A percentile compares a stretch with the other conserved stretches of the same genome.
These are phyloP conservation scores for Perccottus glenii DNA, from an alignment of 2,113 vertebrate species.

Conservation along the genomic window DNA sequence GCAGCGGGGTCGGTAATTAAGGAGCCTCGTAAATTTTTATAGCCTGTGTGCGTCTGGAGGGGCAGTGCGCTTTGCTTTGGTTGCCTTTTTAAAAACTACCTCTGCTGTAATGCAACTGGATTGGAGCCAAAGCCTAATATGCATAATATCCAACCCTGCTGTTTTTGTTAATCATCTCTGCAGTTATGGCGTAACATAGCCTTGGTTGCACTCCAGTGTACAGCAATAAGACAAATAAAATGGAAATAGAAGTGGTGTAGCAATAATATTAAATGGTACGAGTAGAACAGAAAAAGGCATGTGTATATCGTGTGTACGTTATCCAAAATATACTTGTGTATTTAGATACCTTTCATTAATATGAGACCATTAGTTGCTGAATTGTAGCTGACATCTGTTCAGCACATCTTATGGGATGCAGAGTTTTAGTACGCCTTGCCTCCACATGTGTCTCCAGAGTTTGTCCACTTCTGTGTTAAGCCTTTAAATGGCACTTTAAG, in stretches of 20 bases:
- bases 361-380: neutral
- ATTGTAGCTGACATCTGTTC: neutral
- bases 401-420: neutral
- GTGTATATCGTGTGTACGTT: neutral
- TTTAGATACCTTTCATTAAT: neutral
- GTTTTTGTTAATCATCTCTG: conserved; percentile 84
- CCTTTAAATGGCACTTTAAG: neutral
- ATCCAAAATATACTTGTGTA: neutral
- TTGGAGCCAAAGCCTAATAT: conserved; percentile 84
- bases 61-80: conserved; percentile 92
- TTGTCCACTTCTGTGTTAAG: neutral
- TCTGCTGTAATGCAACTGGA: conserved; percentile 67
- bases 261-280: neutral
- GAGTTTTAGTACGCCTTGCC: neutral
- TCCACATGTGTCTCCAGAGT: conserved; percentile 5
- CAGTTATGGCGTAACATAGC: conserved; percentile 73
- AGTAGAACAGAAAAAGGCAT: neutral
- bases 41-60: conserved; percentile 89
- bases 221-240: conserved; percentile 50
- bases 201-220: conserved; percentile 76
- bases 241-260: neutral
- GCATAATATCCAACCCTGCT: conserved; percentile 76
- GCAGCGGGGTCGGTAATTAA: conserved; percentile 97
- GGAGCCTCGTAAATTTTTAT: conserved; percentile 98
- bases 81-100: conserved; percentile 87